These are phyloP conservation scores for Halocaridina rubra DNA, from an alignment of 2,888 invertebrate species.

Conservation along the genomic window DNA sequence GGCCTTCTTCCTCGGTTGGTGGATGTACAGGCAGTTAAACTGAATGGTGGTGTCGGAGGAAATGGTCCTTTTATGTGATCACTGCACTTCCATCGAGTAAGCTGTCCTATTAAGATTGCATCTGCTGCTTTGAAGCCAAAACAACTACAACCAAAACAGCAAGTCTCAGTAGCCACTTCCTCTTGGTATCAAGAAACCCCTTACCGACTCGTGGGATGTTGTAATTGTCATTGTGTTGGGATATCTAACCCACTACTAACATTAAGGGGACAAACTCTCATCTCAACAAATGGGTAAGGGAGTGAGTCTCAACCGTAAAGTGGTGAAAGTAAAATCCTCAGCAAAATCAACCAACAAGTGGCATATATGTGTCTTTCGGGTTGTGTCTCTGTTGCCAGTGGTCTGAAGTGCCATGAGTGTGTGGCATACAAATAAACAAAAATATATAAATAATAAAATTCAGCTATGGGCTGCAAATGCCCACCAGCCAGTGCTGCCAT, in stretches of 20 bases:
- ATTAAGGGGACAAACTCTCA: too few relatives aligned
- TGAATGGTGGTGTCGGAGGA: slow-evolving; percentile 23
- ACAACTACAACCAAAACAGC: too few relatives aligned
- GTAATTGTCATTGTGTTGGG: too few relatives aligned
- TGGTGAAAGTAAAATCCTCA: too few relatives aligned
- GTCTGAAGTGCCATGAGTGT: slow-evolving; percentile 21
- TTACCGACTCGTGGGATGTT: slow-evolving; percentile 18
- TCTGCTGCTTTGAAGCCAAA: slow-evolving; percentile 42
- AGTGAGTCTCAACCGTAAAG: too few relatives aligned
- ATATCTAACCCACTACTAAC: too few relatives aligned
- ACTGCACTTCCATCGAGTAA: slow-evolving; percentile 17
- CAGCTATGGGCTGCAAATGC: slow-evolving; percentile 21
- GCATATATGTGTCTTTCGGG: too few relatives aligned
- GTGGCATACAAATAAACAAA: slow-evolving; percentile 8
- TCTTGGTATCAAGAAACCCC: slow-evolving; percentile 4
- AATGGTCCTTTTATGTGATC: slow-evolving; percentile 16
- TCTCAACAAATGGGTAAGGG: too few relatives aligned
- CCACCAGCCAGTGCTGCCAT: slow-evolving; percentile 25
- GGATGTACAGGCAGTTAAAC: slow-evolving; percentile 38
- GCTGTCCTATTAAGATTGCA: slow-evolving; percentile 18
- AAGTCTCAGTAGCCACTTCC: slow-evolving; percentile 30
- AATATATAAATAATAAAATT: too few relatives aligned
- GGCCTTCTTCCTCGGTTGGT: slow-evolving; percentile 35
- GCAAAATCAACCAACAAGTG: too few relatives aligned
- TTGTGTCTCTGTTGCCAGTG: slow-evolving; percentile 26